These are phyloP conservation scores for Mythimna loreyi DNA, from an alignment of 2,888 invertebrate genomes.

Conservation along the genomic window DNA sequence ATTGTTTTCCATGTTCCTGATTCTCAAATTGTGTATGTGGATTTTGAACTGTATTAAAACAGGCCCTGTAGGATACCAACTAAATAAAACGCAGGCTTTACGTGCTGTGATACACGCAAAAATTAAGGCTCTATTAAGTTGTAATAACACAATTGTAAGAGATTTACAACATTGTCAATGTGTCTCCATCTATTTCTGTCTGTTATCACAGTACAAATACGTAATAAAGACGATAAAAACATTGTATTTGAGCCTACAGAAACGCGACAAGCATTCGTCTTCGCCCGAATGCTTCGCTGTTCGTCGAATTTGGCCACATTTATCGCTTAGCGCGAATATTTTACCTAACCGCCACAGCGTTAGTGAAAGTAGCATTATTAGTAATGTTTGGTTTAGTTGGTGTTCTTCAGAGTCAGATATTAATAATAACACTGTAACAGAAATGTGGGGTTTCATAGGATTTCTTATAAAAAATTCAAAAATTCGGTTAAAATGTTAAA, in stretches of 20 bases:
- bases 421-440: constrained; percentile 17
- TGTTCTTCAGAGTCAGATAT: constrained; percentile 5
- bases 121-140: neutral
- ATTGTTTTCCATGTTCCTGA: constrained; percentile 13
- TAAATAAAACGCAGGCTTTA: constrained; percentile 1
- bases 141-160: constrained; percentile 1
- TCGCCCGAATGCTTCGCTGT: too few species aligned
- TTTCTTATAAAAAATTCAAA: too few species aligned
- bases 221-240: too few species aligned
- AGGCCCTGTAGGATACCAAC: neutral
- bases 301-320: too few species aligned
- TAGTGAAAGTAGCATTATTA: neutral
- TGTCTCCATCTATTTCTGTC: neutral
- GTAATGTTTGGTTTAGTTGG: constrained; percentile 1
- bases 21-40: constrained; percentile 21
- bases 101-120: neutral
- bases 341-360: too few species aligned
- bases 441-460: constrained; percentile 10
- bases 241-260: too few species aligned
- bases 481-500: too few species aligned
- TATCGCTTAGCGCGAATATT: too few species aligned
- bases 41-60: constrained; percentile 32
- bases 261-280: too few species aligned
- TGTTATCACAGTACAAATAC: too few species aligned
- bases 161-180: neutral